These are phyloP conservation scores for Labia minor DNA, from an alignment of 2,888 invertebrate species.

Conservation along the genomic window DNA sequence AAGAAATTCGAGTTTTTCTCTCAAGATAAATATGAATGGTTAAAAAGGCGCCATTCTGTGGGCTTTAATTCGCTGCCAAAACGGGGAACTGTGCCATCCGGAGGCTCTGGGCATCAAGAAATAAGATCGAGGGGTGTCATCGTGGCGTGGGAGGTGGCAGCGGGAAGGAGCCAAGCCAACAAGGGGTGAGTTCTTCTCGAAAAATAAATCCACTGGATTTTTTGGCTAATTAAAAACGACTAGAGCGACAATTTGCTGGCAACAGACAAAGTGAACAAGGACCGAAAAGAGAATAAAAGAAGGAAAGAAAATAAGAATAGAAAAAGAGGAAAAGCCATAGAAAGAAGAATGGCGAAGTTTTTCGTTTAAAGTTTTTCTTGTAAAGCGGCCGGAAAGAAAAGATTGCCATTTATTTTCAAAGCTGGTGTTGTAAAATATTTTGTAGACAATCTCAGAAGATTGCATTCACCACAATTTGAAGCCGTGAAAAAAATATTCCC, in stretches of 20 bases:
- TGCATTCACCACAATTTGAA: too few species aligned
- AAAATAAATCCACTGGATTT: slow-evolving; percentile 7
- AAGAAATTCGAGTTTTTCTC: not conserved
- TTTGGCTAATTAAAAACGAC: slow-evolving; percentile 13
- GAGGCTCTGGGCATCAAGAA: not conserved
- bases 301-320: not conserved
- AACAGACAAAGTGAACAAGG: slow-evolving; percentile 4
- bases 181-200: not conserved
- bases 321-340: not conserved
- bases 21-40: not conserved
- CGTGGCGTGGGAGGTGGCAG: not conserved
- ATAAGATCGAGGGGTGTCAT: not conserved
- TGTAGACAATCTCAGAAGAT: not conserved
- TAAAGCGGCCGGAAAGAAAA: not conserved
- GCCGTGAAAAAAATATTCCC: too few species aligned
- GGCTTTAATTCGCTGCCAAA: not conserved
- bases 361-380: not conserved
- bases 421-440: not conserved
- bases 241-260: slow-evolving; percentile 13
- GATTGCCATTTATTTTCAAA: not conserved
- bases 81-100: not conserved
- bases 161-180: not conserved
- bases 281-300: not conserved
- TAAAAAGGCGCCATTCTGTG: slow-evolving; percentile 13
- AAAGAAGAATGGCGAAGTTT: not conserved